Base-by-base conservation (phyloP, 23 tunicate genomes). In the Halocynthia aurantium region DNA sequence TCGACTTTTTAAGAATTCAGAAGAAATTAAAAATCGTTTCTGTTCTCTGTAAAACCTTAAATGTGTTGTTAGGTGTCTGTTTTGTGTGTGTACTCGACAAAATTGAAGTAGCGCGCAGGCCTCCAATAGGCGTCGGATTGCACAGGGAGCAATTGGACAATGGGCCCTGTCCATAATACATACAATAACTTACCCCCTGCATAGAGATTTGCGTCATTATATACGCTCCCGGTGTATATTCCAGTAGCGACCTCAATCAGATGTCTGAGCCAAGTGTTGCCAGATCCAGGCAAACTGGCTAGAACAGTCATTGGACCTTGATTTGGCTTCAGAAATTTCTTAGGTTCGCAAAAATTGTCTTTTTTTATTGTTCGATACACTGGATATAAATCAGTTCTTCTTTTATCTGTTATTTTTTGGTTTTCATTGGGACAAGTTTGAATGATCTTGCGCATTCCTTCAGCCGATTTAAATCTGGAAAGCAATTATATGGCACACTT, bases 181-280 rank as follows among this genome's bases (percentile, higher is more conserved):
- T 31, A 31, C 44, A 31, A 31, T 31, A 58, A 65, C 70, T 65
- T 15, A 62, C 81, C 81, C 0, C 81, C 81, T 10, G 5, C 6
- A 19, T 77, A 77, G n/a, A 77, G 74, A 10, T 20, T 18, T 21
- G 6, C 6, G 50, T 77, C 81, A 18, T 61, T 0, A 19, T 63
- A 77, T 10, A 77, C 58, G 49, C 81, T 77, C 2, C 81, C 81
- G 6, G 81, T 77, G 20, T 77, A 77, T 62, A 22, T 40, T 77
- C 81, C 81, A 7, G 81, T 77, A n/a, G 67, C 7, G 6, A 58
- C 76, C 50, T 77, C 81, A 62, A 77, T 77, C 52, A 77, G 22
- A 62, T 77, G 67, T 18, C 81, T 22, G 17, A 77, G 52, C 81
- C 81, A 77, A 10, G 81, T 77, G 76, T 77, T 77, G 9, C 81